phyloP scores from a whole-genome alignment of 1,140 invertebrate species.

The Heterodera carotae region DNA sequence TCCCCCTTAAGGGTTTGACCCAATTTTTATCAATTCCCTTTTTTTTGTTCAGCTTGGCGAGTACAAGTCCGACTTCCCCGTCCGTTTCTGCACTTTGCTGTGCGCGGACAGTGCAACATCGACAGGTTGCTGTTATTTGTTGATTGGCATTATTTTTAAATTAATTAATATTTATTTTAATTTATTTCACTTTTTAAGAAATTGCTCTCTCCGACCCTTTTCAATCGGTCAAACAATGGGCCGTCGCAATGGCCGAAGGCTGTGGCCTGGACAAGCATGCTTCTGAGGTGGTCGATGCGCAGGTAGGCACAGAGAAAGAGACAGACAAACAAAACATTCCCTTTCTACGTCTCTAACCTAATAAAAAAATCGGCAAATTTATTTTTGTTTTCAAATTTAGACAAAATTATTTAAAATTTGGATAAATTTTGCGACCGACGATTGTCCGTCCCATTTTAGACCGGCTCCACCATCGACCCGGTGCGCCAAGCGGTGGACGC shows the following conservation, averaged over 20 bases:
- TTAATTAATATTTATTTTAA: neutral
- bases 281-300: constrained; percentile 59
- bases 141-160: neutral
- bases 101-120: constrained; percentile 45
- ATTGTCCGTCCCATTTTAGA: constrained; percentile 34
- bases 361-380: no score
- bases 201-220: constrained; percentile 45
- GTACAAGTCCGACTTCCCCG: constrained; percentile 30
- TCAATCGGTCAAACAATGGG: constrained; percentile 57
- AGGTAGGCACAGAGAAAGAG: constrained; percentile 33
- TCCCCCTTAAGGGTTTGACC: neutral
- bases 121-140: no score
- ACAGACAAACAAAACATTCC: no score
- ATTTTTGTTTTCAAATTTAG: no score
- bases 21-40: neutral
- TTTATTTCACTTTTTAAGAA: no score
- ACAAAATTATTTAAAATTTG: no score
- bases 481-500: constrained; percentile 61
- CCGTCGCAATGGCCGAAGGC: constrained; percentile 52
- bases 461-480: constrained; percentile 60
- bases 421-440: no score
- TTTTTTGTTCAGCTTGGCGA: constrained; percentile 39
- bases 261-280: constrained; percentile 53
- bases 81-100: constrained; percentile 42
- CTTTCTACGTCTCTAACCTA: no score